Conservation (phyloP, 2,113 vertebrate species). For the Amazona vittata region DNA sequence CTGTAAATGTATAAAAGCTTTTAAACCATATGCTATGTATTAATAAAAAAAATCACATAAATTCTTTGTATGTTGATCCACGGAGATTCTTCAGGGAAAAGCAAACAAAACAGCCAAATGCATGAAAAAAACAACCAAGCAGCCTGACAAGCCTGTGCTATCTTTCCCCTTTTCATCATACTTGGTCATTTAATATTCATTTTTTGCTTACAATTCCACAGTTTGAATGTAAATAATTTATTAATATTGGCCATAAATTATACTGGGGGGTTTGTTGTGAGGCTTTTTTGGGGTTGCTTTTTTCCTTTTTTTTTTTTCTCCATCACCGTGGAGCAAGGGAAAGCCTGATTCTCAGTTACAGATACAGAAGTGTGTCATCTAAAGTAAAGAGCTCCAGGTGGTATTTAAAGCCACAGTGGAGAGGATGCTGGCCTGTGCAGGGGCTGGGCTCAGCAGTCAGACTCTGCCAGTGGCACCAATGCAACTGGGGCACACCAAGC, state of each 20-base stretch:
- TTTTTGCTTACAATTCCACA: constrained; percentile 19
- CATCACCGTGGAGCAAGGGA: not conserved
- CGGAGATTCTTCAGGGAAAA: constrained; percentile 8
- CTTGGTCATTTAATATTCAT: constrained; percentile 4
- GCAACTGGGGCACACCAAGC: not conserved
- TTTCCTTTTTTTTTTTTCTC: not conserved
- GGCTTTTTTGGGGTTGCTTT: not conserved
- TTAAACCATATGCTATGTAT: constrained; percentile 9
- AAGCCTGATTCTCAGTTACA: not conserved
- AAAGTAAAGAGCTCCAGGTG: not conserved
- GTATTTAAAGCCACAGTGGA: not conserved
- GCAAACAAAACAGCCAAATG: constrained; percentile 37
- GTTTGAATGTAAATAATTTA: constrained; percentile 24
- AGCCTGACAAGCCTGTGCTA: not conserved
- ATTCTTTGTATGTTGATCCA: constrained; percentile 4
- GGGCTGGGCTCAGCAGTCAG: not conserved
- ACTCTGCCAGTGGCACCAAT: not conserved
- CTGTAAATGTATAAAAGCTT: not conserved
- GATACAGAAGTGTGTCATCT: not conserved
- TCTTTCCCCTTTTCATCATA: constrained; percentile 24
- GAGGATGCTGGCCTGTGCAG: not conserved
- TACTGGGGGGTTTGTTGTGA: not conserved
- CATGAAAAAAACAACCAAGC: constrained; percentile 15
- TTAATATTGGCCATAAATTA: constrained; percentile 3
- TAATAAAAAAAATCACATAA: constrained; percentile 28